Conservation (phyloP, 2,888 invertebrate species). For the Epistrophe eligans region DNA sequence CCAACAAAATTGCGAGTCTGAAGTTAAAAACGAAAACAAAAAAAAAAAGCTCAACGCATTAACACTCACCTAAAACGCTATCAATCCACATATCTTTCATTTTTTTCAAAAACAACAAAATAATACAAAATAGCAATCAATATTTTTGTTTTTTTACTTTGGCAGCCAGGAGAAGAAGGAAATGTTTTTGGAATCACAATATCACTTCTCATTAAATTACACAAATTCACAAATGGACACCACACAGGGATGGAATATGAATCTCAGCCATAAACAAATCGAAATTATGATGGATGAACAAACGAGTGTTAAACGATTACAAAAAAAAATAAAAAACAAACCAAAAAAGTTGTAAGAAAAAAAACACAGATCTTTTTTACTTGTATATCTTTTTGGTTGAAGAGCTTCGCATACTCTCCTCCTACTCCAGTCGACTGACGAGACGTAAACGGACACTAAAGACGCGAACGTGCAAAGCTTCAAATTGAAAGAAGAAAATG, state of each 20-base stretch:
- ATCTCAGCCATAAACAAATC: constrained; percentile 22
- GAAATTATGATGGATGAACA: constrained; percentile 32
- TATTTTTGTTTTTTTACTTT: constrained; percentile 39
- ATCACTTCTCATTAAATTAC: constrained; percentile 53
- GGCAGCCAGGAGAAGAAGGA: constrained; percentile 55
- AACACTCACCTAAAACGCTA: constrained; percentile 71
- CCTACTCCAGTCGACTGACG: constrained; percentile 32
- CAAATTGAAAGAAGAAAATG: constrained; percentile 25
- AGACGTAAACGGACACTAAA: constrained; percentile 29
- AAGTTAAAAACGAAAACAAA: constrained; percentile 10
- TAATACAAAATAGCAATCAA: constrained; percentile 15
- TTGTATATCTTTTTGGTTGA: constrained; percentile 10
- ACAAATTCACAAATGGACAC: constrained; percentile 10
- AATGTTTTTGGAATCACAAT: constrained; percentile 42
- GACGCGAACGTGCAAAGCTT: constrained; percentile 35
- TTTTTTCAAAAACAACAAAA: constrained; percentile 2
- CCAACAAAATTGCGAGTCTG: constrained; percentile 53
- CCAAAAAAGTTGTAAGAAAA: constrained; percentile 14
- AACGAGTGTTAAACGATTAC: neutral
- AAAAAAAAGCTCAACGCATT: constrained; percentile 52
- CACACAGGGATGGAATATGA: constrained; percentile 12
- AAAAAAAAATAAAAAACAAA: constrained; percentile 16
- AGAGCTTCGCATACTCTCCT: constrained; percentile 37
- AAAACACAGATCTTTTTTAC: constrained; percentile 6
- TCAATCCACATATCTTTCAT: constrained; percentile 67